Conservation (phyloP, 2,888 invertebrate species). For the Athalia cordata region DNA sequence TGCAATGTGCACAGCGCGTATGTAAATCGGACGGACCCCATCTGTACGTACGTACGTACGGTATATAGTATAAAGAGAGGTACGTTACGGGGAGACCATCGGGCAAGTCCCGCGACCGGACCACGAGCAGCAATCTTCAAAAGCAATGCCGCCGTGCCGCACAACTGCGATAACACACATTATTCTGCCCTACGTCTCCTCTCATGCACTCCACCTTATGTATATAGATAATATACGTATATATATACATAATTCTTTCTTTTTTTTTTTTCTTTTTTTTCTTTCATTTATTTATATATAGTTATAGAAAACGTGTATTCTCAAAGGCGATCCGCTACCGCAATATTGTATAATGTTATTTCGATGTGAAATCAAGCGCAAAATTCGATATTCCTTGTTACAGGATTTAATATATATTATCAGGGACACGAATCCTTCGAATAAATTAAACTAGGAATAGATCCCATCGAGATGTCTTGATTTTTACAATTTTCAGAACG, state of each 20-base stretch:
- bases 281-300: neutral
- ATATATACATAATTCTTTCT: neutral
- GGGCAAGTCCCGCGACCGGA: conserved; percentile 48
- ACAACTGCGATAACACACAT: conserved; percentile 66
- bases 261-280: neutral
- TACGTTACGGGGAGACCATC: conserved; percentile 39
- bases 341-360: too few species aligned
- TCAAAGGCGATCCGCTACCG: too few species aligned
- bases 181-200: conserved; percentile 56
- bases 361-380: too few species aligned
- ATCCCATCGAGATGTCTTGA: too few species aligned
- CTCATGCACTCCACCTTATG: conserved; percentile 1
- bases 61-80: conserved; percentile 38
- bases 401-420: too few species aligned
- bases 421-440: too few species aligned
- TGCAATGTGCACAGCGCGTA: conserved; percentile 49
- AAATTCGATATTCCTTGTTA: too few species aligned
- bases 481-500: too few species aligned
- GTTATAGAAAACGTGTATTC: too few species aligned
- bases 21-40: conserved; percentile 61
- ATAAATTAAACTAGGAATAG: too few species aligned
- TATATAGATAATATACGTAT: conserved; percentile 1
- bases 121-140: conserved; percentile 58
- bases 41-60: conserved; percentile 38
- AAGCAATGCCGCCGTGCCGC: conserved; percentile 62